Percentiles rank a stretch among this genome's conserved stretches.
phyloP scores from a whole-genome alignment of 2,113 vertebrate genomes.

The Bagarius yarrelli region DNA sequence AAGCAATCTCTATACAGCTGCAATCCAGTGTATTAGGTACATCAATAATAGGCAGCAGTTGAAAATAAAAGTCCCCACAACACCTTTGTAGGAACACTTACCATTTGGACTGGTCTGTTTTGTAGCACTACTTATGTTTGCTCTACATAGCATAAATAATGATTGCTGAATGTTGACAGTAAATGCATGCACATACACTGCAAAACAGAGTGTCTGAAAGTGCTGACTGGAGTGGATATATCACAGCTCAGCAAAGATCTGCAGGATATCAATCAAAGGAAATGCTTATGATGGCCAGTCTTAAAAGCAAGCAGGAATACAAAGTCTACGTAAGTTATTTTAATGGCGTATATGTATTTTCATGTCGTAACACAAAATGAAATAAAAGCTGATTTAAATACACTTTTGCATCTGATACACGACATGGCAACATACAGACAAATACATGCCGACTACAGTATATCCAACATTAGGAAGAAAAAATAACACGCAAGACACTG shows the following conservation, averaged over 20 bases:
- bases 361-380: background rate
- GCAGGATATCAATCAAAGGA: background rate
- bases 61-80: background rate
- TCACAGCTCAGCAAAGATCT: background rate
- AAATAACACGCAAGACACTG: background rate
- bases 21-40: background rate
- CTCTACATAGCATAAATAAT: background rate
- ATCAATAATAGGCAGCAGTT: background rate
- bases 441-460: background rate
- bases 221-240: background rate
- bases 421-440: background rate
- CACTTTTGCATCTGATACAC: background rate
- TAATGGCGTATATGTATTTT: background rate
- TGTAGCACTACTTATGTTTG: background rate
- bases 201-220: background rate
- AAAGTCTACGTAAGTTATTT: background rate
- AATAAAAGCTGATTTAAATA: background rate
- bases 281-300: background rate
- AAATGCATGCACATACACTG: background rate
- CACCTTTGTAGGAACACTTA: background rate
- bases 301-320: background rate
- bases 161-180: background rate
- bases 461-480: background rate
- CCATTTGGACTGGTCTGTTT: background rate
- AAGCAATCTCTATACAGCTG: background rate